Evolutionary conservation across 92 coral and sea anemone genomes (phyloP), one percentile per base, ranked within the genome.

Genomic region (Desmophyllum pertusum): DNA sequence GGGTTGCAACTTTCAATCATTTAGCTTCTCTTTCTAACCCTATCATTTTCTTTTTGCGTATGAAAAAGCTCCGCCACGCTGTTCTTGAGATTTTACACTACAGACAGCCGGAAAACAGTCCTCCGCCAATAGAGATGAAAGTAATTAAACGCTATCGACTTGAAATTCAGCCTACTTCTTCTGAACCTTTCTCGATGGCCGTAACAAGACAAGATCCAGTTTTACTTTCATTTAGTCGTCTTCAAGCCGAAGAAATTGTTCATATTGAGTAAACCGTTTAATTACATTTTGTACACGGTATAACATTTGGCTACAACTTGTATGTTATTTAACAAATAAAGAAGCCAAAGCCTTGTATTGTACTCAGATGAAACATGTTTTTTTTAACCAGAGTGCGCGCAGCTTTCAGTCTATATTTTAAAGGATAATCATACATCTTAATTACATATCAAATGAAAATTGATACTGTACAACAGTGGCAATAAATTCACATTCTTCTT

Each of bases 1-100:
- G 79, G 65, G 21, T 23, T 25, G 0, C 36, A 4, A 75, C 65
- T 0, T 31, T 15, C 30, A 0, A 2, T 46, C 43, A 14, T 6
- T 18, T 73, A 27, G 57, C 38, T 21, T 29, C 39, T 27, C 62
- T 73, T 0, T 27, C 10, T 17, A n/a, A 73, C 18, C 78, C 78
- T 43, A 46, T 73, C 33, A 73, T 73, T 48, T 75, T 25, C 79
- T 48, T 53, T 36, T 48, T 27, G 64, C 64, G 79, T 21, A 30
- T 50, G 10, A 75, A 30, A 19, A 48, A 52, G 25, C 38, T 75
- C 30, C 79, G 79, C 10, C 40, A 17, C 11, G 64, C 79, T 21
- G n/a, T 75, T 30, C 45, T 75, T 18, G 63, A 75, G 43, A 51
- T 75, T 29, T 17, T 73, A 50, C 78, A 73, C 45, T 33, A 15